Evolutionary conservation across 2,113 vertebrate species (phyloP).

Genomic region (Centropus bengalensis): DNA sequence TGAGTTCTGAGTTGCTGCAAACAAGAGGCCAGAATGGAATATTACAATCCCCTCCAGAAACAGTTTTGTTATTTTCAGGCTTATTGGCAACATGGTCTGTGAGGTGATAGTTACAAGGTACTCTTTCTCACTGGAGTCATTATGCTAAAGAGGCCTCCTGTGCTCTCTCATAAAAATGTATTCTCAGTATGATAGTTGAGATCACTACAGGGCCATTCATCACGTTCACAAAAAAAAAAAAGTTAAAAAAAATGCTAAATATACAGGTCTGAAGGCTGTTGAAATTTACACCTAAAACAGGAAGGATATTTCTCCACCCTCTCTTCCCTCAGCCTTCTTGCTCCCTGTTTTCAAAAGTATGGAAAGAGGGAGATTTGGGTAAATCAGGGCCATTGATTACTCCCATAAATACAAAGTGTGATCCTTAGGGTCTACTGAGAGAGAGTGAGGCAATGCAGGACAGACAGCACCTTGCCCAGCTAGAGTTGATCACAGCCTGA

Average conservation of each 20-base stretch:
- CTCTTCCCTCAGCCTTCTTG: background rate
- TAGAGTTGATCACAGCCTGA: background rate
- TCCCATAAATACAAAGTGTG: background rate
- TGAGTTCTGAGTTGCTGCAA: conserved; percentile 12
- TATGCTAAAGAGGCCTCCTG: conserved; percentile 58
- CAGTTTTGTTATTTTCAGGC: conserved; percentile 35
- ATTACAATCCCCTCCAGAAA: conserved; percentile 14
- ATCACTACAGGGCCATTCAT: conserved; percentile 34
- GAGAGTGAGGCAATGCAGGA: background rate
- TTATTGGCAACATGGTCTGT: background rate
- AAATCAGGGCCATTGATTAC: background rate
- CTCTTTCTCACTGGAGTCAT: conserved; percentile 38
- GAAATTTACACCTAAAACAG: conserved; percentile 1
- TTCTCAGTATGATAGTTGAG: background rate
- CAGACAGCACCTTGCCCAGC: background rate
- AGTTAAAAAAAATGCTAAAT: background rate
- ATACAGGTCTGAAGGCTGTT: conserved; percentile 2
- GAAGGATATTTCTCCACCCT: background rate
- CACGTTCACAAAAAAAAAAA: background rate
- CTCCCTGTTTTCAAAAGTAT: background rate
- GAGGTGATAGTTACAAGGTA: background rate
- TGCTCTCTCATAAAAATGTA: conserved; percentile 4
- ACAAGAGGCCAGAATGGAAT: background rate
- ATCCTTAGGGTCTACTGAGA: background rate
- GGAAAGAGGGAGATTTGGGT: background rate